These are phyloP conservation scores for Dreissena rostriformis DNA, from an alignment of 1,140 invertebrate genomes.

Conservation along the genomic window DNA sequence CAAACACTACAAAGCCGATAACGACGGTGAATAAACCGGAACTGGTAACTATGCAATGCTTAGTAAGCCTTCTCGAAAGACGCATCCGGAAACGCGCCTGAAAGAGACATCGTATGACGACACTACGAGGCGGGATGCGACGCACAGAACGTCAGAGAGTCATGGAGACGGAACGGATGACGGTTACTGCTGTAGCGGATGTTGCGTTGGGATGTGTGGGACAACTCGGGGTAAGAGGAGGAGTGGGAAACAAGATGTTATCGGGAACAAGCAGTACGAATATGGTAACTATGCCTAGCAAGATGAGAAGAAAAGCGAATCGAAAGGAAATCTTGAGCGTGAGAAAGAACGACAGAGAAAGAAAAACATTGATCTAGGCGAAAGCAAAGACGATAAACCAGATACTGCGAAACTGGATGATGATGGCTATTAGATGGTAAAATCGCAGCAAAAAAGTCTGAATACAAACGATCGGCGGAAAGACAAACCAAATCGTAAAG, in stretches of 20 bases:
- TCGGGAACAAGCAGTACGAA: background rate
- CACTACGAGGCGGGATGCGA: background rate
- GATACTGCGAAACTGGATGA: background rate
- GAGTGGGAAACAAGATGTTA: background rate
- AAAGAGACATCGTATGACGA: background rate
- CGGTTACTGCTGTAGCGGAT: background rate
- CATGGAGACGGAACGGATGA: too few relatives aligned
- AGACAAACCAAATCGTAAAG: background rate
- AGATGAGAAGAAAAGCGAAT: slow-evolving; percentile 15
- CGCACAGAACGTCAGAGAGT: background rate
- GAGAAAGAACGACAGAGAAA: background rate
- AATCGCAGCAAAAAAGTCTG: background rate
- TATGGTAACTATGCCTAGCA: background rate
- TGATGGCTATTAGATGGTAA: background rate
- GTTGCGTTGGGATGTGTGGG: background rate
- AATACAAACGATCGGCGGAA: background rate
- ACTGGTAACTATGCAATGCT: background rate
- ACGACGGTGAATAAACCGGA: background rate
- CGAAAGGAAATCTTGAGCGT: slow-evolving; percentile 25
- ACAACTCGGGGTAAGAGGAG: background rate
- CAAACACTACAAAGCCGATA: background rate
- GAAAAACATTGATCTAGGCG: background rate
- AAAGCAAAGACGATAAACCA: background rate
- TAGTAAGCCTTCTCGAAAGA: background rate
- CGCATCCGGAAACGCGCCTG: background rate